Percentiles rank a stretch among this genome's conserved stretches.
Evolutionary conservation across 1,140 invertebrate species (phyloP).

Genomic region (Phortica variegata): DNA sequence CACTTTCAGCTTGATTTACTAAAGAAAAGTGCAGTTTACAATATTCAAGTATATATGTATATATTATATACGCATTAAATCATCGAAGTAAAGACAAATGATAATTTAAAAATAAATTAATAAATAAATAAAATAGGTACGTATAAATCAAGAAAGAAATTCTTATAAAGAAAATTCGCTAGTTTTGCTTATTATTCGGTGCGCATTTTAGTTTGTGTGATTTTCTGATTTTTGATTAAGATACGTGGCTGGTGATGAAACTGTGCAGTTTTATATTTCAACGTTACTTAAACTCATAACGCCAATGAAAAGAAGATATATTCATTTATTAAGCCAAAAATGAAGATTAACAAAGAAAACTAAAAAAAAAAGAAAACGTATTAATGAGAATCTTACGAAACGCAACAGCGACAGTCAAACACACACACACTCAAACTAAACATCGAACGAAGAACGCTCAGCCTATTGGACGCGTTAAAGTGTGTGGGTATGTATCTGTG

Average conservation of each 20-base stretch:
- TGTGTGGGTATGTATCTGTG: constrained; percentile 10
- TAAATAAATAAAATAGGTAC: constrained; percentile 9
- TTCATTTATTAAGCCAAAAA: no score
- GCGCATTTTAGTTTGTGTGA: no score
- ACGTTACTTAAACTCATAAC: constrained; percentile 12
- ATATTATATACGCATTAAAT: constrained; percentile 12
- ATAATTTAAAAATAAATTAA: constrained; percentile 2
- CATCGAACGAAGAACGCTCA: no score
- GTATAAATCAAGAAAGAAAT: constrained; percentile 19
- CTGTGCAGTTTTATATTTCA: no score
- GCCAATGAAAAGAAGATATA: constrained; percentile 8
- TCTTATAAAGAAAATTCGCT: no score
- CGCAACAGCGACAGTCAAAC: constrained; percentile 13
- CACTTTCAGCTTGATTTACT: constrained; percentile 45
- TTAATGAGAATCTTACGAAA: neutral
- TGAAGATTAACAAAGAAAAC: constrained; percentile 5
- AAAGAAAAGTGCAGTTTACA: constrained; percentile 49
- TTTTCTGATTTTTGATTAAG: no score
- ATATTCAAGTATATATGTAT: constrained; percentile 14
- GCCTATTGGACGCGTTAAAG: constrained; percentile 2
- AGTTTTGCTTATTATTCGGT: no score
- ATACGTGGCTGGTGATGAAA: no score
- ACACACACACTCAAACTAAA: constrained; percentile 45
- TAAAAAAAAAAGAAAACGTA: constrained; percentile 15
- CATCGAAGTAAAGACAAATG: constrained; percentile 16